Base-by-base conservation (phyloP, 2,888 invertebrate genomes). In the Orthosia incerta region DNA sequence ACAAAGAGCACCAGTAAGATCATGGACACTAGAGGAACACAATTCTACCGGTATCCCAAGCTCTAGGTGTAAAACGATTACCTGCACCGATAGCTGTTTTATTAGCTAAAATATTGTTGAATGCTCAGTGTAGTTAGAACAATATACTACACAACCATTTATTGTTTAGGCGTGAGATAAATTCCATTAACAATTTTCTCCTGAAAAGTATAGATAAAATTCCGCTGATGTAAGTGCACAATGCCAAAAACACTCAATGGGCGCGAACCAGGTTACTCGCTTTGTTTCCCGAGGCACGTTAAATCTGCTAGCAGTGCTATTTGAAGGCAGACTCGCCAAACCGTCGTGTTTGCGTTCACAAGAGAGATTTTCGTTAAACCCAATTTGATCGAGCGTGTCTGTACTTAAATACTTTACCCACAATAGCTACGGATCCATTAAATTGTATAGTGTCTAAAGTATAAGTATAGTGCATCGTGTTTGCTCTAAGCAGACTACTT, bases 301-400 rank as follows among this genome's bases (percentile, higher is more conserved):
- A 79, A 85, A 86, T 79, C 65, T 83, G 80, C 85, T 82, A 69
- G 73, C 80, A 71, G 31, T 78, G 80, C 76, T 72, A 74, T 83
- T 83, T 79, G 70, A 77, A 79, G 61, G 74, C 70, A 70, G 59
- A 73, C 72, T 74, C 74, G 65, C 78, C 75, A 73, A 76, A 73
- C 73, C 73, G 61, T 64, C 74, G 62, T 77, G 86, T 86, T 82
- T 86, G 79, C 71, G 60, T 82, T 80, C 74, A 69, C 74, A 69
- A 64, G 31, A 65, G 84, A 84, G 71, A 84, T 83, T 85, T 84
- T 76, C 63, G 78, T 65, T 86, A 64, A 84, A 51, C 75, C 79
- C 72, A 84, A 81, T 86, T 83, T 86, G 72, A 84, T 83, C 62
- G 78, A 73, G 71, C 66, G 72, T 64, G 50, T 68, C 64, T 74